Conservation (phyloP, 2,797 vertebrate species). For the Leontopithecus rosalia region DNA sequence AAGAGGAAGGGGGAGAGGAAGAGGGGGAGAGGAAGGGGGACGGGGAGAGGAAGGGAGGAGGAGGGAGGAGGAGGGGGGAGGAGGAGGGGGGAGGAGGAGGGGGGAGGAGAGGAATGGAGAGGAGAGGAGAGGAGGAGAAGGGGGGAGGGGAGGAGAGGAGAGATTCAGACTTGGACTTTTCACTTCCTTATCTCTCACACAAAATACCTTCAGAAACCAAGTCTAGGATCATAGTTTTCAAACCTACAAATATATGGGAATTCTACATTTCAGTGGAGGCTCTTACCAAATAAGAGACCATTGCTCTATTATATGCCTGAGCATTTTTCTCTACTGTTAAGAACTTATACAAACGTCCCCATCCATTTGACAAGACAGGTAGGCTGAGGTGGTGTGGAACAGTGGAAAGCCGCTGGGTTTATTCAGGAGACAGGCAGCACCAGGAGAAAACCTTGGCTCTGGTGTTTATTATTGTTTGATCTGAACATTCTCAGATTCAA, state of each 20-base stretch:
- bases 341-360: fast-evolving
- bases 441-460: background rate
- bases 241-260: fast-evolving
- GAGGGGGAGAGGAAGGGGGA: too few relatives aligned
- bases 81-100: too few relatives aligned
- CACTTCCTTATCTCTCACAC: background rate
- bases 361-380: background rate
- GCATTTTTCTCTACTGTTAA: background rate
- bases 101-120: fast-evolving
- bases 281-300: background rate
- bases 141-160: background rate
- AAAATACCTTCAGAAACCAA: background rate
- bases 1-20: fast-evolving
- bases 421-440: fast-evolving
- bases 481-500: background rate
- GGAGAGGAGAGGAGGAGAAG: fast-evolving
- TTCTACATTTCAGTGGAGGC: too few relatives aligned
- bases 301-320: too few relatives aligned
- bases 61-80: too few relatives aligned
- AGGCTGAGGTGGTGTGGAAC: fast-evolving
- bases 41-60: too few relatives aligned
- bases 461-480: background rate
- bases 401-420: fast-evolving
- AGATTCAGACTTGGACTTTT: background rate
- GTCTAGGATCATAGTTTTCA: background rate